Evolutionary conservation across 2,113 vertebrate genomes (phyloP).

Genomic region (Solea solea): DNA sequence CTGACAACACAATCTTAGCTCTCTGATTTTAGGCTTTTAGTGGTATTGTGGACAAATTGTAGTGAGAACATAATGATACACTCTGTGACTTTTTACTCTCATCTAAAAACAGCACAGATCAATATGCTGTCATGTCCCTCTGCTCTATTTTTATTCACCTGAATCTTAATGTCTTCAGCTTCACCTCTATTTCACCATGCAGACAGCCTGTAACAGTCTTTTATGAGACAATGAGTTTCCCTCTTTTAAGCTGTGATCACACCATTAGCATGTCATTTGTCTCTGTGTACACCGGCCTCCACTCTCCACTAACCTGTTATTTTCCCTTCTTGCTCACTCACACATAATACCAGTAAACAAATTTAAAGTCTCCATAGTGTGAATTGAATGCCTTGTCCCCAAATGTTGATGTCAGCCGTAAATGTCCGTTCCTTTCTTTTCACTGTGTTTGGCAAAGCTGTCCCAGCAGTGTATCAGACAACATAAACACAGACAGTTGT

Average conservation of each 20-base stretch:
- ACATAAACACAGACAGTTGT: conserved; percentile 64
- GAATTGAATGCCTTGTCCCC: conserved; percentile 12
- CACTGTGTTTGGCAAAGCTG: conserved; percentile 42
- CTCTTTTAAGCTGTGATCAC: conserved; percentile 25
- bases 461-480: conserved; percentile 52
- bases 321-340: conserved; percentile 10
- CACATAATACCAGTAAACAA: conserved; percentile 7
- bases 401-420: conserved; percentile 24
- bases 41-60: conserved; percentile 47
- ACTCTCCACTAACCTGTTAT: conserved; percentile 1
- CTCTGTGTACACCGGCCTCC: conserved; percentile 19
- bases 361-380: conserved; percentile 21
- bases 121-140: conserved; percentile 51
- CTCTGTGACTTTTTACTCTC: conserved; percentile 39
- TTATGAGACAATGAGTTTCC: conserved; percentile 35
- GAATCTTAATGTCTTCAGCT: conserved; percentile 22
- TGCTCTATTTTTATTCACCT: conserved; percentile 31
- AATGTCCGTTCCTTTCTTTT: conserved; percentile 30
- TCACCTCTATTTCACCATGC: conserved; percentile 1
- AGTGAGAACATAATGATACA: conserved; percentile 55
- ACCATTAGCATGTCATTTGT: conserved; percentile 13
- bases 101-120: conserved; percentile 63
- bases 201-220: conserved; percentile 9
- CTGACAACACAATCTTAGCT: conserved; percentile 41
- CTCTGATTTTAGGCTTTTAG: conserved; percentile 54